Base-by-base conservation (phyloP, 2,797 vertebrate species). In the Petrocephalus sullivani region DNA sequence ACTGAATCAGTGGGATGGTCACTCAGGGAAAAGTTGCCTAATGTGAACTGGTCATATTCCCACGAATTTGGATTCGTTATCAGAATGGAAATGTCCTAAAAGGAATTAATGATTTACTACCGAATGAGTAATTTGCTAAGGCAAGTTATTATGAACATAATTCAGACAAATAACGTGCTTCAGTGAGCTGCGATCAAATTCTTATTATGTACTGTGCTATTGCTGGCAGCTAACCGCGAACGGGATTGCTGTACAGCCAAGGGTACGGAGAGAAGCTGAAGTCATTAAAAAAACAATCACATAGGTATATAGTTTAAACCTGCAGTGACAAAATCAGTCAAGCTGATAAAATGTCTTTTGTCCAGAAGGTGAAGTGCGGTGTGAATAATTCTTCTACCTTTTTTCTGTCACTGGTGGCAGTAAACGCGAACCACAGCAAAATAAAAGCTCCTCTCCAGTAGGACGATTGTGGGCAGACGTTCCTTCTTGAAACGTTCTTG, bases 141-240 rank as follows among this genome's bases (percentile, higher is more conserved):
- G 46, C 81, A 83, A 83, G 12, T 85, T 37, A 33, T 85, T 85
- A 85, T 37, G 53, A 85, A 58, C 54, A 33, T 54, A 85, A 28
- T 23, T 57, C 54, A 57, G 54, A 56, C 83, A 85, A 57, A 85
- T 56, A 85, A 85, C 28, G 83, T 53, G 49, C 54, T 85, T 85
- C 53, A 56, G 37, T 57, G 54, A 85, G 51, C 83, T 85, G 54
- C 51, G 58, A 57, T 85, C 54, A 85, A 54, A 83, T 83, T 51
- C 81, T 57, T 33, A 56, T 56, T 53, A 57, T 28, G 51, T 85
- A 14, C 54, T 16, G 54, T 37, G 54, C 57, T 85, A 57, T 85
- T 85, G 83, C 54, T 85, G 53, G 83, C 81, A 83, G 49, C 46
- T 54, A 23, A 56, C 33, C 21, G 23, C 58, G 58, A 85, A 85